These are phyloP conservation scores for Tetranychus truncatus DNA, from an alignment of 2,888 invertebrate species.

Conservation along the genomic window DNA sequence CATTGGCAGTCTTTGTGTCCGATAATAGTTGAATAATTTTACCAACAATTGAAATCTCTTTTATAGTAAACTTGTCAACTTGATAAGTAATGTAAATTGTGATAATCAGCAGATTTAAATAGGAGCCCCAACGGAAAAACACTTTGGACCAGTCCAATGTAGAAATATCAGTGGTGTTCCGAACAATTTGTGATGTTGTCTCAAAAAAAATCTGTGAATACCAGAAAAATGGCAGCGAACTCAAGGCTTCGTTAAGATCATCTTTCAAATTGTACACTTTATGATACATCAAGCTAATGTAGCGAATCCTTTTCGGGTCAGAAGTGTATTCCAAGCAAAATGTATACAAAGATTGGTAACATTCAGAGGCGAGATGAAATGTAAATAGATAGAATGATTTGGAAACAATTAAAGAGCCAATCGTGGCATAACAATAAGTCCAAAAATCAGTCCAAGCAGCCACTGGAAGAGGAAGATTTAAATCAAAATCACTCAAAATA, in stretches of 20 bases:
- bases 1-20: background rate
- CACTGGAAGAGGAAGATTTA: background rate
- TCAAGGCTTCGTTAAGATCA: background rate
- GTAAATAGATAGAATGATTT: background rate
- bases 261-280: slow-evolving; percentile 3
- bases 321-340: background rate
- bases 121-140: slow-evolving; percentile 4
- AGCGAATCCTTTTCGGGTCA: background rate
- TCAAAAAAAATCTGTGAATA: slow-evolving; percentile 12
- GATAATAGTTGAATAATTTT: slow-evolving; percentile 1
- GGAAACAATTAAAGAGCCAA: background rate
- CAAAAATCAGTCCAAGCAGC: background rate
- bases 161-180: background rate
- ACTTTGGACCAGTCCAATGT: background rate
- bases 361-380: slow-evolving; percentile 5
- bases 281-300: background rate
- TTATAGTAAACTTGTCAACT: background rate
- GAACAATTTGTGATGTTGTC: slow-evolving; percentile 2
- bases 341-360: background rate
- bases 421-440: slow-evolving; percentile 6
- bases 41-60: background rate
- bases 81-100: slow-evolving; percentile 7
- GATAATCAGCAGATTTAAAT: slow-evolving; percentile 3
- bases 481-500: background rate
- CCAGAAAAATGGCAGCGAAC: slow-evolving; percentile 5